A percentile compares a stretch with the other conserved stretches of the same genome.
phyloP scores from a whole-genome alignment of 2,113 vertebrate genomes.

The Paradisaea rubra region DNA sequence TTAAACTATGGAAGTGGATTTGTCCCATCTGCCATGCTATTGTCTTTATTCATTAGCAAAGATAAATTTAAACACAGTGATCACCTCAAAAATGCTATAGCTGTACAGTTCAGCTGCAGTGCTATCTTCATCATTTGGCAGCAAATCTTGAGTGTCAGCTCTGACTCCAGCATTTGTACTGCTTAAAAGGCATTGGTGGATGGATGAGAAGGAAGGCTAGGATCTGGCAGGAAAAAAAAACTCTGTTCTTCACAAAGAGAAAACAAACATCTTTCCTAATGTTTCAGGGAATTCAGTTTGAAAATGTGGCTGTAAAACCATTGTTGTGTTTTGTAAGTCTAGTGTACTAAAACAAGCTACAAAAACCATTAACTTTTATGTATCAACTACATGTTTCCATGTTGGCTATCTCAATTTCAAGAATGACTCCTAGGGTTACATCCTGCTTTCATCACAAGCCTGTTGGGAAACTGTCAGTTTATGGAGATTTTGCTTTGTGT shows the following conservation, averaged over 20 bases:
- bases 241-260: background rate
- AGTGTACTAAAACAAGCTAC: background rate
- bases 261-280: background rate
- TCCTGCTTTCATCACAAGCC: background rate
- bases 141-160: background rate
- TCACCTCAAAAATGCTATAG: background rate
- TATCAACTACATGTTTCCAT: background rate
- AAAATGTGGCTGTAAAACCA: background rate
- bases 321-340: background rate
- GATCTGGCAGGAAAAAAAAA: background rate
- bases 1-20: background rate
- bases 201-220: background rate
- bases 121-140: fast-evolving
- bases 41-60: background rate
- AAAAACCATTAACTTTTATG: background rate
- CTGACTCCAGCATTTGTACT: background rate
- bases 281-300: background rate
- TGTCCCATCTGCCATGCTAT: background rate
- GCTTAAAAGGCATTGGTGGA: background rate
- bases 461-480: background rate
- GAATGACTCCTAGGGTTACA: background rate
- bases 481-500: background rate
- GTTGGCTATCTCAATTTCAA: background rate
- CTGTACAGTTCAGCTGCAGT: background rate
- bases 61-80: background rate